A percentile compares a stretch with the other conserved stretches of the same genome.
Evolutionary conservation across 2,888 invertebrate genomes (phyloP).

Genomic region (Laspeyria flexula): DNA sequence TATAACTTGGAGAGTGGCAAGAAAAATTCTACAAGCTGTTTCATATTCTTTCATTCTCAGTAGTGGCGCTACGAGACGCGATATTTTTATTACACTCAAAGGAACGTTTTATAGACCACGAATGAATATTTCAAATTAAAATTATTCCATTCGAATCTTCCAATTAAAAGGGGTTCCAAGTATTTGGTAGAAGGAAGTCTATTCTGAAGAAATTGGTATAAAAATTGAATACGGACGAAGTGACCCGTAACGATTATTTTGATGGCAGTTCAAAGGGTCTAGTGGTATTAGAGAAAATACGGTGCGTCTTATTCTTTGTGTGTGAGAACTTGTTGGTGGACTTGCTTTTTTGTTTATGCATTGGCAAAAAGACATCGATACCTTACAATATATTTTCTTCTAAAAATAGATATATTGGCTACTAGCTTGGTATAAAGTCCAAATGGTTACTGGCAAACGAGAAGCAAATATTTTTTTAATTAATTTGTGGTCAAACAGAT

Average conservation of each 20-base stretch:
- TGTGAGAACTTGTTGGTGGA: constrained; percentile 30
- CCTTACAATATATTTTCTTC: constrained; percentile 1
- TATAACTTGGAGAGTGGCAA: constrained; percentile 12
- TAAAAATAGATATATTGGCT: neutral
- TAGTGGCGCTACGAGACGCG: constrained; percentile 25
- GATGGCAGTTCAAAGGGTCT: constrained; percentile 46
- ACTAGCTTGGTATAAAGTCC: neutral
- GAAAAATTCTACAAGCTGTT: constrained; percentile 33
- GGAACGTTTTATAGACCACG: constrained; percentile 29
- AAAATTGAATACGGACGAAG: constrained; percentile 44
- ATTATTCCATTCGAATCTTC: constrained; percentile 41
- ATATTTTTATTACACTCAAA: constrained; percentile 36
- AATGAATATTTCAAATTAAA: constrained; percentile 44
- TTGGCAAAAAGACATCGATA: neutral
- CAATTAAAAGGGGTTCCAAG: constrained; percentile 47
- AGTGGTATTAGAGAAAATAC: constrained; percentile 32
- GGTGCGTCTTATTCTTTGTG: constrained; percentile 30
- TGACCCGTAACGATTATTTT: constrained; percentile 48
- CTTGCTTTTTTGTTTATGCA: constrained; percentile 19
- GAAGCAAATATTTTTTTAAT: constrained; percentile 3
- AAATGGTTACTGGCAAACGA: neutral
- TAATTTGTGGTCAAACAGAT: neutral
- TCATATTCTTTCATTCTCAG: constrained; percentile 19
- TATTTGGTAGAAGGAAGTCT: constrained; percentile 29
- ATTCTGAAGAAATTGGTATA: constrained; percentile 40